Evolutionary conservation across 1,140 invertebrate genomes (phyloP), one percentile per base, ranked within the genome.

Genomic region (Mylabris phalerata): DNA sequence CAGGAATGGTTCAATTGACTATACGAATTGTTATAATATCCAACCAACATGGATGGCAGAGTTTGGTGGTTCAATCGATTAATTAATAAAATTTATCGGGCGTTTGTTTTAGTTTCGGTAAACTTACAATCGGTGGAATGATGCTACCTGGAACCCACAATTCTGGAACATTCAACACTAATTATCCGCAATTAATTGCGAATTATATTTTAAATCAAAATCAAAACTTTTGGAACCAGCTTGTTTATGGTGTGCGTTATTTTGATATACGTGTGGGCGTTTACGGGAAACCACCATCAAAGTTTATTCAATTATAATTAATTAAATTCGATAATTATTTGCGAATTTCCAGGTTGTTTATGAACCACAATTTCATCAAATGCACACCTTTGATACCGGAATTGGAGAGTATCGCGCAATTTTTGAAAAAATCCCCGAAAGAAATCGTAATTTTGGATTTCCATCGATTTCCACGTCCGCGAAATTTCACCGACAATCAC

Each of bases 231-330:
- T 92, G 87, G 83, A 81, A 81, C 0, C 89, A 92, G 69, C 75
- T 92, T 9, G 83, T 89, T 1, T 85, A 89, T 68, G 89, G 90
- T 27, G 84, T 90, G 67, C 77, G 90, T 64, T 92, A 90, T 69
- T 75, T 93, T 24, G 89, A 93, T 73, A 79, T 93, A 13, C 82
- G 88, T 57, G 76, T 88, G 52, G 84, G 85, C 63, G 83, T 84
- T 71, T 73, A 74, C 49, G 64, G 63, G 41, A 60, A 64, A 40
- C 2, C 40, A 4, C 24, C 40, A 25, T 62, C 68, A 55, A 66
- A 63, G 69, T 71, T 62, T 54, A 59, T 24, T 11, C 9, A 40
- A 11, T 9, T 24, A 32, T 26, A 24, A 25, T 26, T 6, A 19
- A 26, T 24, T 48, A n/a, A 32, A 32, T 32, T 32, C 32, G 4